Percentiles rank a stretch among this genome's conserved stretches.
phyloP scores from a whole-genome alignment of 2,113 vertebrate species.

The Dermatemys mawii region DNA sequence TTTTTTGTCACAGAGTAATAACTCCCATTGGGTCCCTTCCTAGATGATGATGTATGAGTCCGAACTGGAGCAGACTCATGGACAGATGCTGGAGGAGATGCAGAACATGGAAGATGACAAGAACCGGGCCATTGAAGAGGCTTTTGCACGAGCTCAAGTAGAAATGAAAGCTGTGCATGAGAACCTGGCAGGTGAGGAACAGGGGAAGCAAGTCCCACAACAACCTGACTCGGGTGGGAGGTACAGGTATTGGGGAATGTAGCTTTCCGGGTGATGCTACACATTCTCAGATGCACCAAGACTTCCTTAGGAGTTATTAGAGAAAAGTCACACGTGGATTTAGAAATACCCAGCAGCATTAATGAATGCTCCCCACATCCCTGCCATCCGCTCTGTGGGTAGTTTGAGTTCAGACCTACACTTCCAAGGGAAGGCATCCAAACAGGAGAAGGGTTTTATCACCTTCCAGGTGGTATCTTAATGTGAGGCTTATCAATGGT shows the following conservation, averaged over 20 bases:
- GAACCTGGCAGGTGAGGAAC: slow-evolving; percentile 91
- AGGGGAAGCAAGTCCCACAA: too few relatives aligned
- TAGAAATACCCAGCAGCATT: neutral
- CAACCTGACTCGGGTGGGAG: too few relatives aligned
- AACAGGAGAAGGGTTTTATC: neutral
- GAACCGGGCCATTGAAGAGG: slow-evolving; percentile 92
- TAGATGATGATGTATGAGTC: slow-evolving; percentile 90
- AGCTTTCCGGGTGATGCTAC: neutral
- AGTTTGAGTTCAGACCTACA: neutral
- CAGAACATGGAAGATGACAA: slow-evolving; percentile 95
- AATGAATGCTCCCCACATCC: neutral
- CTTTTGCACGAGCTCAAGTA: slow-evolving; percentile 90
- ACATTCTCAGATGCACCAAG: neutral
- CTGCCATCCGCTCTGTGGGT: neutral
- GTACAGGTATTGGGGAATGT: neutral
- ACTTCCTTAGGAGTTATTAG: neutral
- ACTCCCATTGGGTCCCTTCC: neutral
- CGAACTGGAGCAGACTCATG: slow-evolving; percentile 89
- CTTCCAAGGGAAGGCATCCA: neutral
- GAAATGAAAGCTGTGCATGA: slow-evolving; percentile 97
- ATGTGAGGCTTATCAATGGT: neutral
- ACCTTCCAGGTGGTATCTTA: too few relatives aligned
- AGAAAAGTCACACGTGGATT: neutral
- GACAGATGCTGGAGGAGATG: slow-evolving; percentile 93
- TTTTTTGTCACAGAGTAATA: neutral